phyloP scores from a whole-genome alignment of 35 echinoderm and acorn worm species.

The Holothuria glaberrima region DNA sequence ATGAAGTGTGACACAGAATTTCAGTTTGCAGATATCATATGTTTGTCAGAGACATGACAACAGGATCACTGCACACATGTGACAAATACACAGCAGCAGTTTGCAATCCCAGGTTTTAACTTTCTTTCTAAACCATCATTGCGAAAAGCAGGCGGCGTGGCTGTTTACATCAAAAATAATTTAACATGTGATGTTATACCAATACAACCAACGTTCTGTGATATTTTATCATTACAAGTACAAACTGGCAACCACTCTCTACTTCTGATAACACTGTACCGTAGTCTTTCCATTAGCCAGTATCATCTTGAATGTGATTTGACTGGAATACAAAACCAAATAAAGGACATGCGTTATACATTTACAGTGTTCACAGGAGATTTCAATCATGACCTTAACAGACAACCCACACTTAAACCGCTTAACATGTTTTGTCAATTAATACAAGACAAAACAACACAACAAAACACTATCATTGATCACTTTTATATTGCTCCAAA shows the following conservation, averaged over 20 bases:
- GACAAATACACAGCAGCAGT: not conserved
- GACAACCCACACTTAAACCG: not conserved
- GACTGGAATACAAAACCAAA: slow-evolving; percentile 4
- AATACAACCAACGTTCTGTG: slow-evolving; percentile 10
- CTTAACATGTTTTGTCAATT: slow-evolving; percentile 4
- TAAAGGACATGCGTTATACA: not conserved
- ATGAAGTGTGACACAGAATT: not conserved
- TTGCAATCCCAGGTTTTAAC: not conserved
- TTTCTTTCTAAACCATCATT: not conserved
- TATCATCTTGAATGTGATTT: slow-evolving; percentile 1
- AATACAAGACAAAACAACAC: not conserved
- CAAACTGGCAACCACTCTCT: not conserved
- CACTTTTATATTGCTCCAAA: slow-evolving; percentile 14
- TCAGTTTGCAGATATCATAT: slow-evolving; percentile 2
- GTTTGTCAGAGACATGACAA: slow-evolving; percentile 32
- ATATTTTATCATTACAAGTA: slow-evolving; percentile 4
- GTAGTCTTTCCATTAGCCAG: not conserved
- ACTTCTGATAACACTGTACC: slow-evolving; percentile 4
- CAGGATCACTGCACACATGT: not conserved
- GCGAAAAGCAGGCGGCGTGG: slow-evolving; percentile 10
- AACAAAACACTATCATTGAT: slow-evolving; percentile 17
- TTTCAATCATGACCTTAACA: slow-evolving; percentile 34
- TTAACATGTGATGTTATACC: not conserved
- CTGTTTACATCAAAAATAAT: slow-evolving; percentile 10
- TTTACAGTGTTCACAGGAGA: slow-evolving; percentile 31